phyloP scores from a whole-genome alignment of 2,888 invertebrate genomes.

The Steromphala cineraria region DNA sequence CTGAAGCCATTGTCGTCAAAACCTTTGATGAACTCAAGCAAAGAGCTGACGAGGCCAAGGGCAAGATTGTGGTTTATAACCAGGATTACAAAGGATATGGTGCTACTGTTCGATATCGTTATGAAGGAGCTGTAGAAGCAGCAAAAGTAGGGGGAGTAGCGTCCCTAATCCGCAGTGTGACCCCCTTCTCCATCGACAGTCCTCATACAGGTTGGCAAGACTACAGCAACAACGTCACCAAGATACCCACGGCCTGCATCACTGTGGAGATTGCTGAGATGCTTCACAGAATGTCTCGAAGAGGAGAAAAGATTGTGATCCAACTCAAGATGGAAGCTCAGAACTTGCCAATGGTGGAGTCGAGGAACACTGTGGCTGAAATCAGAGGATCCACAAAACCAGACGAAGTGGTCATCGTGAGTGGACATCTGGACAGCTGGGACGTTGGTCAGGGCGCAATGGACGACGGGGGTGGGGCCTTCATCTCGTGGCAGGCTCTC shows the following conservation, averaged over 20 bases:
- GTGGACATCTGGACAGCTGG: constrained; percentile 91
- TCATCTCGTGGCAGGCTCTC: constrained; percentile 86
- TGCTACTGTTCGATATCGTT: constrained; percentile 82
- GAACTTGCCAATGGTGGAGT: constrained; percentile 79
- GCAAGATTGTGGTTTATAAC: constrained; percentile 88
- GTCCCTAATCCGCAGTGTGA: constrained; percentile 84
- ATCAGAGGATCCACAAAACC: constrained; percentile 55
- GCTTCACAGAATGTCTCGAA: constrained; percentile 80
- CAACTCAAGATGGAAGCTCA: constrained; percentile 82
- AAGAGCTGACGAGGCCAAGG: constrained; percentile 77
- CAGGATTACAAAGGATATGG: constrained; percentile 80
- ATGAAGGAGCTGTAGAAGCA: constrained; percentile 82
- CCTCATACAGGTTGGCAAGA: constrained; percentile 86
- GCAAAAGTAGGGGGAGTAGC: constrained; percentile 86
- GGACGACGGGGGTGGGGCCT: constrained; percentile 88
- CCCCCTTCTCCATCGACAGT: constrained; percentile 85
- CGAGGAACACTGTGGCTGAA: constrained; percentile 80
- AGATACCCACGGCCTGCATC: constrained; percentile 77
- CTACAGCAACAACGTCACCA: constrained; percentile 36
- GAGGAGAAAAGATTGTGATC: constrained; percentile 74
- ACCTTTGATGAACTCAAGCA: constrained; percentile 78
- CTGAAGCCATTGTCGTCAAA: constrained; percentile 83
- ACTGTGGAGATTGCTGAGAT: constrained; percentile 87
- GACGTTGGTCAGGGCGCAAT: constrained; percentile 91
- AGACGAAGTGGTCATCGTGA: constrained; percentile 82